Conservation (phyloP, 2,113 vertebrate species). For the Psilopsiagon aymara region DNA sequence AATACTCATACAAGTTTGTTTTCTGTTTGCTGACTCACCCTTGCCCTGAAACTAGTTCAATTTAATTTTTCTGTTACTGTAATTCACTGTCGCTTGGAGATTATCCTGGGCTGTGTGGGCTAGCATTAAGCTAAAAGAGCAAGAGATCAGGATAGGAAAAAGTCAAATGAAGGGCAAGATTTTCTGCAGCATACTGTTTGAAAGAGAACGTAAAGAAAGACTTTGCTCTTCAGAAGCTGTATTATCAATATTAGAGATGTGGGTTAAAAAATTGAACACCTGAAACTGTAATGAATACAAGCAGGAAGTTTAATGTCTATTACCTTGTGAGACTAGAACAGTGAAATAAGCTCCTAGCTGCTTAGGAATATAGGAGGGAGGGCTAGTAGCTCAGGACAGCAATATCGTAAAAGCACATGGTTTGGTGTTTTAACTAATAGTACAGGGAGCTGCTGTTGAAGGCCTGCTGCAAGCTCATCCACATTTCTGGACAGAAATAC, state of each 20-base stretch:
- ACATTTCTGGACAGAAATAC: neutral
- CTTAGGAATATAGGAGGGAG: neutral
- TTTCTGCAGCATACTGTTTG: neutral
- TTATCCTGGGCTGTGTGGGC: neutral
- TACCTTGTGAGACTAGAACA: neutral
- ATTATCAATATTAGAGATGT: neutral
- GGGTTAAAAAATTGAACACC: neutral
- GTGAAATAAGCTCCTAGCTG: neutral
- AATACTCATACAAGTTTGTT: neutral
- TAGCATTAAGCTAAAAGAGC: neutral
- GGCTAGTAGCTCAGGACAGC: neutral
- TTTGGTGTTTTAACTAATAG: neutral
- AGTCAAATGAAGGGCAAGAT: neutral
- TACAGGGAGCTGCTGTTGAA: neutral
- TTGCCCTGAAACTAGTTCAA: neutral
- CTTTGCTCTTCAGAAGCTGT: neutral
- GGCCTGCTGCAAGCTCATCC: neutral
- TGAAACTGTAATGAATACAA: neutral
- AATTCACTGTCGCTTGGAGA: conserved; percentile 4
- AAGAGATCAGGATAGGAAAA: neutral
- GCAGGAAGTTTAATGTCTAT: neutral
- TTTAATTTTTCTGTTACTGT: neutral
- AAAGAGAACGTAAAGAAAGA: neutral
- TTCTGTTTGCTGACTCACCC: conserved; percentile 11
- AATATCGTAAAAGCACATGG: neutral